Percentiles rank a stretch among this genome's conserved stretches.
Evolutionary conservation across 1,140 invertebrate genomes (phyloP).

Genomic region (Copidosoma floridanum): DNA sequence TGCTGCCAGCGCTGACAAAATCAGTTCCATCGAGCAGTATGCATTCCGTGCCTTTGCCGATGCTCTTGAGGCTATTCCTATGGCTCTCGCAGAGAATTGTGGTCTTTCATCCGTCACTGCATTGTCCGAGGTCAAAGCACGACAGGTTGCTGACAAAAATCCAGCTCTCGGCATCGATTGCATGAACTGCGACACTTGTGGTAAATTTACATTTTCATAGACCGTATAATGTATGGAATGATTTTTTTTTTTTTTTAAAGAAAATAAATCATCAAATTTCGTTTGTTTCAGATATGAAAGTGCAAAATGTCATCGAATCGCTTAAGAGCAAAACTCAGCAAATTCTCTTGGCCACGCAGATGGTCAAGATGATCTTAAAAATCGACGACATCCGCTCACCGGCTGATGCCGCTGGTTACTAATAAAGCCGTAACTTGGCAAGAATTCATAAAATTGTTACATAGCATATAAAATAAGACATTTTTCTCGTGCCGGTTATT

Average conservation of each 20-base stretch:
- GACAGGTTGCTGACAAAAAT: conserved; percentile 84
- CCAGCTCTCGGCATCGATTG: conserved; percentile 93
- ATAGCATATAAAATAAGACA: too few relatives aligned
- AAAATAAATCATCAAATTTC: conserved; percentile 5
- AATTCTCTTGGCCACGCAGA: conserved; percentile 91
- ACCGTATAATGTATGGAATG: too few relatives aligned
- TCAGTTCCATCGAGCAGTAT: conserved; percentile 95
- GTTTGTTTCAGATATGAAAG: conserved; percentile 85
- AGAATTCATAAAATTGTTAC: too few relatives aligned
- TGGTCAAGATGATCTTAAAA: conserved; percentile 99
- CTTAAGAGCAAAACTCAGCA: conserved; percentile 97
- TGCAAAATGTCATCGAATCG: conserved; percentile 95
- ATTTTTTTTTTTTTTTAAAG: too few relatives aligned
- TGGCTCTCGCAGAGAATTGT: conserved; percentile 96
- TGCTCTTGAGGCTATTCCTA: conserved; percentile 90
- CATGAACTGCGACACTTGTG: conserved; percentile 78
- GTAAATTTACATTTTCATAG: conserved; percentile 55
- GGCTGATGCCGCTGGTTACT: conserved; percentile 52
- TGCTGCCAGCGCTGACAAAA: conserved; percentile 83
- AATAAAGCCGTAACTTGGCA: too few relatives aligned
- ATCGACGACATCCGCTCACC: conserved; percentile 96
- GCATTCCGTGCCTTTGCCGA: conserved; percentile 95
- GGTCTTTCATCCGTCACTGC: conserved; percentile 91
- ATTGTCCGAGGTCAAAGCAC: conserved; percentile 88
- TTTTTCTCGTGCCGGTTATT: too few relatives aligned